Evolutionary conservation across 2,888 invertebrate genomes (phyloP), one percentile per base, ranked within the genome.

Genomic region (Tetranychus truncatus): DNA sequence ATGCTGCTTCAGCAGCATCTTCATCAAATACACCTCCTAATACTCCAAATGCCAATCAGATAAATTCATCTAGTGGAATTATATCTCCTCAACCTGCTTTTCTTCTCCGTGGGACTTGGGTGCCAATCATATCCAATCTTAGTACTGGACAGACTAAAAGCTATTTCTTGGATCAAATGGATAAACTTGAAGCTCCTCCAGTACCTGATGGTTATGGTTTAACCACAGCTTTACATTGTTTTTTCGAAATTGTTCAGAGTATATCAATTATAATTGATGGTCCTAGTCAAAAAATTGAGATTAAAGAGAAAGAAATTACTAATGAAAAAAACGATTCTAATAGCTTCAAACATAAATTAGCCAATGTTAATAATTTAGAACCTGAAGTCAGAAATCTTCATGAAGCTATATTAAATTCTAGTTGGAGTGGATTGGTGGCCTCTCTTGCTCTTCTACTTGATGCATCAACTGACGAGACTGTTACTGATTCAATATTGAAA

Each of bases 181-280:
- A 99, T 81, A 93, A 95, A 82, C 87, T 90, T 21, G 97, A 99
- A 80, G 92, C 96, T 8, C 95, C 95, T 0, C 83, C 87, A 15
- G 91, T 97, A 79, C 92, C 92, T n/a, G 95, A 97, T 78, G 96
- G 97, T 1, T 99, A 97, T 84, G 95, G 95, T 6, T 90, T 99
- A 77, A 95, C 96, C 0, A 88, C 97, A 67, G 94, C 95, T 0
- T 96, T 95, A 84, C 91, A 92, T 6, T 92, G 94, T 82, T 86
- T 97, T 71, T 85, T 95, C 82, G 96, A 96, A 83, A 89, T 93
- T 78, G 91, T 95, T 74, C 87, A 92, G 8, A 94, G 91, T 9
- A 88, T 91, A 79, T 89, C 89, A 66, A 86, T 89, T 80, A 89
- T 88, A 44, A 88, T 69, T 6, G 69, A 69, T 9, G 34, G 11